These are phyloP conservation scores for Lepidonotus clava DNA, from an alignment of 2,888 invertebrate genomes.

Conservation along the genomic window DNA sequence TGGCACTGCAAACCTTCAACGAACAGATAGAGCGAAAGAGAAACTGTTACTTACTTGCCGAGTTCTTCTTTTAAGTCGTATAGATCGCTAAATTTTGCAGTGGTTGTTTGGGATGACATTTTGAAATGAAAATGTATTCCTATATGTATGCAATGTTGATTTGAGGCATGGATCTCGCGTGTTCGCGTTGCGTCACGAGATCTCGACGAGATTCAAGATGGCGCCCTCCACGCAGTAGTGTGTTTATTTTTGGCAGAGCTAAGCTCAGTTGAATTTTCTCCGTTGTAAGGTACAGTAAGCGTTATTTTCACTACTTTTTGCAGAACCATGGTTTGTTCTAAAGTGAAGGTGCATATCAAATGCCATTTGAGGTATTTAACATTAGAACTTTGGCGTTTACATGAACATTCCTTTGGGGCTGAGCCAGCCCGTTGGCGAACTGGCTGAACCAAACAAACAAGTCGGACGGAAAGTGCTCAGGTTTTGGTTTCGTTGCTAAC, in stretches of 20 bases:
- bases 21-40: not conserved
- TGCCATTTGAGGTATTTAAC: no score
- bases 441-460: no score
- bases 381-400: no score
- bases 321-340: no score
- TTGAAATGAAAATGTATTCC: slow-evolving; percentile 61
- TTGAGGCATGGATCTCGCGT: slow-evolving; percentile 62
- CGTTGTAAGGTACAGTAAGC: slow-evolving; percentile 8
- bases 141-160: slow-evolving; percentile 64
- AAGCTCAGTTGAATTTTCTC: not conserved
- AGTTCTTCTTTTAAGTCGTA: slow-evolving; percentile 99
- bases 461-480: no score
- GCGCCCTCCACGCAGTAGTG: slow-evolving; percentile 34
- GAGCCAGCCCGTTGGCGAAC: no score
- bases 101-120: slow-evolving; percentile 64
- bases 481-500: no score
- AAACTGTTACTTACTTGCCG: slow-evolving; percentile 91
- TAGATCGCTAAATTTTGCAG: slow-evolving; percentile 95
- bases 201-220: slow-evolving; percentile 51
- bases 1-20: not conserved
- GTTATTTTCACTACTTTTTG: not conserved
- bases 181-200: slow-evolving; percentile 68
- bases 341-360: no score
- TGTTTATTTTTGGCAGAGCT: slow-evolving; percentile 50
- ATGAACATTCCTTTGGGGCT: no score